A percentile compares a stretch with the other conserved stretches of the same genome.
phyloP scores from a whole-genome alignment of 1,140 invertebrate species.

The Zaprionus capensis region DNA sequence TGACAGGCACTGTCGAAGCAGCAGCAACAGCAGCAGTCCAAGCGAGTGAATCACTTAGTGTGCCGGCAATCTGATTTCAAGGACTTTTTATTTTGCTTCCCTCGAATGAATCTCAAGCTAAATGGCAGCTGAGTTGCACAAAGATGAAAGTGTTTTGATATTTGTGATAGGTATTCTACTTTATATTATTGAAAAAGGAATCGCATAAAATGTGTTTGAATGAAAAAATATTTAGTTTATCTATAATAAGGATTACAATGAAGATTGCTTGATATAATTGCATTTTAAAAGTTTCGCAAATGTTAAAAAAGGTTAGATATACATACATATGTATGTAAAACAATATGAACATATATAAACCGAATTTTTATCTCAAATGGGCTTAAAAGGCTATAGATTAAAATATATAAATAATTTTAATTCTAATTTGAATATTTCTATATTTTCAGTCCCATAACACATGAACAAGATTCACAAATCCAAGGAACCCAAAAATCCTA shows the following conservation, averaged over 20 bases:
- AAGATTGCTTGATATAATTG: too few relatives aligned
- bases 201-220: neutral
- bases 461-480: neutral
- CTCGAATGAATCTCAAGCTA: neutral
- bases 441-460: neutral
- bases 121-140: neutral
- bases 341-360: too few relatives aligned
- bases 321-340: too few relatives aligned
- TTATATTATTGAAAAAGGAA: neutral
- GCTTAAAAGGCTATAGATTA: fast-evolving
- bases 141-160: neutral
- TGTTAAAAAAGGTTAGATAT: too few relatives aligned
- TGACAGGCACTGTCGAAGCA: slow-evolving; percentile 39
- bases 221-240: neutral
- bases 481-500: neutral
- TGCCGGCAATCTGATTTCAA: slow-evolving; percentile 9
- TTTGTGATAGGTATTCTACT: neutral
- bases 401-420: too few relatives aligned
- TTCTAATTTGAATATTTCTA: too few relatives aligned
- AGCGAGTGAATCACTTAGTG: neutral
- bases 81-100: slow-evolving; percentile 2
- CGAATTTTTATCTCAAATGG: too few relatives aligned
- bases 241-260: neutral
- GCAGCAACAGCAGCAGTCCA: neutral
- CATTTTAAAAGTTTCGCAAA: too few relatives aligned